These are phyloP conservation scores for Selene dorsalis DNA, from an alignment of 2,797 vertebrate species.

Conservation along the genomic window DNA sequence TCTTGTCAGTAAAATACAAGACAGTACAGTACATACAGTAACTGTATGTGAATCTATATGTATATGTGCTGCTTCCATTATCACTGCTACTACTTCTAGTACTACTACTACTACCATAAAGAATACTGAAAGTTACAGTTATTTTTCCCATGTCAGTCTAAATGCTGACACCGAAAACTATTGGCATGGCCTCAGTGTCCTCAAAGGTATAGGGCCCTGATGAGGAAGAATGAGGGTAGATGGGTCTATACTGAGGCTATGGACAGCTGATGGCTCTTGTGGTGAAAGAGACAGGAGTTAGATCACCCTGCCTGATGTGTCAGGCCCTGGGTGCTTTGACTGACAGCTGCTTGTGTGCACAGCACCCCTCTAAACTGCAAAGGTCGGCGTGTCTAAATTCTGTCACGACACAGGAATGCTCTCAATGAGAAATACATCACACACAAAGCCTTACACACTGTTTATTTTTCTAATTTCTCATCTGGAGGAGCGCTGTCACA, in stretches of 20 bases:
- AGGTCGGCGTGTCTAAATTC: neutral
- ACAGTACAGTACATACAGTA: too few species aligned
- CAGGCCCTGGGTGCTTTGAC: conserved; percentile 4
- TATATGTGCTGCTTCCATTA: too few species aligned
- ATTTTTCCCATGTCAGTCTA: too few species aligned
- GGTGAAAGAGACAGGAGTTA: neutral
- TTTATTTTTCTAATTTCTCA: conserved; percentile 28
- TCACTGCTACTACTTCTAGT: too few species aligned
- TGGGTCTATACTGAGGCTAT: neutral
- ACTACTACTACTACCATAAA: too few species aligned
- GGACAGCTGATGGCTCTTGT: neutral
- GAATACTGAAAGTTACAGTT: too few species aligned
- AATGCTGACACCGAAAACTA: too few species aligned
- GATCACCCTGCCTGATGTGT: neutral
- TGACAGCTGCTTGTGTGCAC: conserved; percentile 24
- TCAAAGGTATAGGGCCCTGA: neutral
- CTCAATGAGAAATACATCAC: conserved; percentile 23
- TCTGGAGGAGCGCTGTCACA: conserved; percentile 23
- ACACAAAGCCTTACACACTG: neutral
- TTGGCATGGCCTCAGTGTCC: too few species aligned
- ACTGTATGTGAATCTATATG: too few species aligned
- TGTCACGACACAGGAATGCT: conserved; percentile 20
- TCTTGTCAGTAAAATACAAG: too few species aligned
- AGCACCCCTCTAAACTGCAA: neutral
- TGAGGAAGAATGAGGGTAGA: neutral